Evolutionary conservation across 2,113 vertebrate species (phyloP).

Genomic region (Taurulus bubalis): DNA sequence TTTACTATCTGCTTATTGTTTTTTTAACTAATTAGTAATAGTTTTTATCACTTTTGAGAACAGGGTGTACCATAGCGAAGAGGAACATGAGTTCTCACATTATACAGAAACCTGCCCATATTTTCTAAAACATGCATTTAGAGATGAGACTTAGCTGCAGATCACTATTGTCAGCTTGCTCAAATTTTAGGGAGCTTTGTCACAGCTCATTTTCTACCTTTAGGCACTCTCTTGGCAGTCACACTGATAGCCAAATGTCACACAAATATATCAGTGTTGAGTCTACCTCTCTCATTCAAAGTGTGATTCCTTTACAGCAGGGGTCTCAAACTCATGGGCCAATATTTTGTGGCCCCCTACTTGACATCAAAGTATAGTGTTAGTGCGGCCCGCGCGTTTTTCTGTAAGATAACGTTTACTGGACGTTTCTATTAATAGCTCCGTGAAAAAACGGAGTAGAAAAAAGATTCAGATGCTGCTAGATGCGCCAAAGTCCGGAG

Average conservation of each 20-base stretch:
- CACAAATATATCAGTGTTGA: slow-evolving; percentile 9
- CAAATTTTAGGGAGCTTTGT: slow-evolving; percentile 11
- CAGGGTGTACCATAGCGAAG: background rate
- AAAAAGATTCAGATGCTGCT: too few species aligned
- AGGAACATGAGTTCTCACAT: background rate
- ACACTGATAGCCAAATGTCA: slow-evolving; percentile 24
- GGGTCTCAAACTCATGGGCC: too few species aligned
- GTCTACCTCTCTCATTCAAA: slow-evolving; percentile 18
- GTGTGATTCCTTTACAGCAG: slow-evolving; percentile 28
- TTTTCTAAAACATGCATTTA: background rate
- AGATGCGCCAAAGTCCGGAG: too few species aligned
- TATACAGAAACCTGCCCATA: background rate
- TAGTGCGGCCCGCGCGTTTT: too few species aligned
- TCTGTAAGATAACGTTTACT: too few species aligned
- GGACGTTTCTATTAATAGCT: too few species aligned
- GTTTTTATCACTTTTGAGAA: background rate
- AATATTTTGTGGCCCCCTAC: too few species aligned
- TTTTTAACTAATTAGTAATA: background rate
- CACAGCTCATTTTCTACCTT: slow-evolving; percentile 49
- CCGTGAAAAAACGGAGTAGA: too few species aligned
- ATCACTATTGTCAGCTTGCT: background rate
- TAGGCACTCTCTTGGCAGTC: slow-evolving; percentile 22
- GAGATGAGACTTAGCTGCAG: background rate
- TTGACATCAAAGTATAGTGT: too few species aligned
- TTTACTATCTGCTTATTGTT: background rate